Conservation (phyloP, 2,113 vertebrate genomes). For the Phodopus roborovskii region DNA sequence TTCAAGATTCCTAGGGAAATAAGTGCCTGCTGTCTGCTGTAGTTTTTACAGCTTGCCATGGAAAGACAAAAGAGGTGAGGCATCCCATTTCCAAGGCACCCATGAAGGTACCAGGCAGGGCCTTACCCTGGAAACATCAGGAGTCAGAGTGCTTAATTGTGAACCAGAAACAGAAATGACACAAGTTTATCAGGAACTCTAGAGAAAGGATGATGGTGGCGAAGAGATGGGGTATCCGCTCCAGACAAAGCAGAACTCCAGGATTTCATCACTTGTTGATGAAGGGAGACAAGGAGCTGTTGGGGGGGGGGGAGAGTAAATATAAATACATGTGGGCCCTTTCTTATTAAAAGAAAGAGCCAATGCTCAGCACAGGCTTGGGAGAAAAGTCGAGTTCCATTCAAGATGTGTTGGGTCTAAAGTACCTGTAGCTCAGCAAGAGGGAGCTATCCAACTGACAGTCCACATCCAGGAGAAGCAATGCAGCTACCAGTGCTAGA, state of each 20-base stretch:
- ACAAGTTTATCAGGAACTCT: background rate
- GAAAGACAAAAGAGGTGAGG: background rate
- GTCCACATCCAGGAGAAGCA: background rate
- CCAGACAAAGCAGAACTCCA: constrained; percentile 7
- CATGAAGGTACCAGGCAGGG: background rate
- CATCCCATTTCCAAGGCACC: background rate
- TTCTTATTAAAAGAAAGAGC: background rate
- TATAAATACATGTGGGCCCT: background rate
- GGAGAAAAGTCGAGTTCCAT: background rate
- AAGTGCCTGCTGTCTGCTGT: background rate
- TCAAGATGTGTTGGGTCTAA: constrained; percentile 1
- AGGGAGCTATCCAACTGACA: background rate
- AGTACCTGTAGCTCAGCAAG: background rate
- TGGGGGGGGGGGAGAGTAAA: too few species aligned
- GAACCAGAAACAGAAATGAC: constrained; percentile 30
- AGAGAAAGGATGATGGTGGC: background rate
- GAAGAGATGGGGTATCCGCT: background rate
- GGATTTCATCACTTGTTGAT: background rate
- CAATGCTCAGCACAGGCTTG: background rate
- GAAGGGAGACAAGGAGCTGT: background rate
- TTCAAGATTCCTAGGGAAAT: background rate
- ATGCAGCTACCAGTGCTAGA: background rate
- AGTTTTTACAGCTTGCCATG: background rate
- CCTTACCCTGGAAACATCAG: background rate
- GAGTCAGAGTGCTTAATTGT: background rate